Percentiles rank a stretch among this genome's conserved stretches.
Conservation (phyloP, 2,888 invertebrate species). For the Lingula anatina region DNA sequence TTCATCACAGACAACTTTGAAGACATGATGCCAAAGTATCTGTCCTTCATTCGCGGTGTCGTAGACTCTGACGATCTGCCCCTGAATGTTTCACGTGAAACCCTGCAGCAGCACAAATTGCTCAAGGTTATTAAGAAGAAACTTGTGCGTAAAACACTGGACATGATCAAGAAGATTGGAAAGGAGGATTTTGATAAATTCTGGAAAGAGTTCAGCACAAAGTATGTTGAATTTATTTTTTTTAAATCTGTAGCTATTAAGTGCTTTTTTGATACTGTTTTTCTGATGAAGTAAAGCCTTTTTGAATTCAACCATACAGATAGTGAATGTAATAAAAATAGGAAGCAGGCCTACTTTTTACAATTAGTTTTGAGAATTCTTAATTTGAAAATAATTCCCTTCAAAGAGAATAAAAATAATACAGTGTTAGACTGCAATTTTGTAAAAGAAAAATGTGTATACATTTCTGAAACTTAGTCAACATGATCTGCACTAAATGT, state of each 20-base stretch:
- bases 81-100: slow-evolving; percentile 95
- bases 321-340: no score
- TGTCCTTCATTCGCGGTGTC: slow-evolving; percentile 91
- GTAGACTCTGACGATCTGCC: slow-evolving; percentile 99
- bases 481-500: no score
- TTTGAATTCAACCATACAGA: no score
- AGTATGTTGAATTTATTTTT: slow-evolving; percentile 57
- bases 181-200: slow-evolving; percentile 85
- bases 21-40: slow-evolving; percentile 98
- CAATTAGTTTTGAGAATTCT: no score
- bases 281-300: no score
- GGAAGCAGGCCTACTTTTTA: no score
- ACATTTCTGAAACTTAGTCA: no score
- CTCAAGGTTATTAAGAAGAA: slow-evolving; percentile 99
- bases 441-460: no score
- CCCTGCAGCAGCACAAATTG: slow-evolving; percentile 95
- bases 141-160: slow-evolving; percentile 90
- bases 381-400: no score
- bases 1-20: slow-evolving; percentile 99
- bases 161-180: slow-evolving; percentile 95
- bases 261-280: no score
- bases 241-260: background rate
- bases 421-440: no score
- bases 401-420: no score
- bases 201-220: slow-evolving; percentile 99